Base-by-base conservation (phyloP, 2,797 vertebrate species). In the Hafferia zeledoni region DNA sequence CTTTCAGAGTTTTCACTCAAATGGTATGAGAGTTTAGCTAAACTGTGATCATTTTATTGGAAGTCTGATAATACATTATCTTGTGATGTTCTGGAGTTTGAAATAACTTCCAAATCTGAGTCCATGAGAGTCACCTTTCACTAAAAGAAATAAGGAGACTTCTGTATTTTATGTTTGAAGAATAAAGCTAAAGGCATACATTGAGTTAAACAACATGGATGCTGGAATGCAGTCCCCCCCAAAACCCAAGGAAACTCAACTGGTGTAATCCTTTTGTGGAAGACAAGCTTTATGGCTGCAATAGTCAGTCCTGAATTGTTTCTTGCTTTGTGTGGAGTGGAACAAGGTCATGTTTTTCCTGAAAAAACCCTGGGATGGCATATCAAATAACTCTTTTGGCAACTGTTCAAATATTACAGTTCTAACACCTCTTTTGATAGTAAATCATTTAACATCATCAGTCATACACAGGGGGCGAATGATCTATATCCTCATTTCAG, bases 401-500 rank as follows among this genome's bases (percentile, higher is more conserved):
- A 83, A 6, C 35, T 70, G 5, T 59, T 89, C 47, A 65, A 7
- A 76, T 74, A 18, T n/a, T 57, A 8, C 2, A 46, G 49, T 78
- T 90, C 37, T 64, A 68, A 56, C 9, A 35, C 5, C 17, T 64
- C 55, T 55, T 76, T 14, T 68, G 28, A 55, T 88, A 44, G 49
- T 52, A 83, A 86, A 68, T 39, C 2, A 33, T 77, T 83, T 77
- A 12, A 35, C 9, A 6, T 77, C 20, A 13, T 76, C 18, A 24
- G 0, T 60, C 17, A 7, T 64, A 35, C 23, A 8, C 8, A 24
- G 15, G 1, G 4, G 28, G 30, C 31, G 25, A 41, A 0, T 86
- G 37, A 50, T 70, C 41, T 75, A 10, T 28, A n/a, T 47, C 17
- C 17, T 72, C 9, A 39, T 85, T 91, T 89, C 74, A 46, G 5